A percentile compares a stretch with the other conserved stretches of the same genome.
These are phyloP conservation scores for Menidia menidia DNA, from an alignment of 2,797 vertebrate species.

Conservation along the genomic window DNA sequence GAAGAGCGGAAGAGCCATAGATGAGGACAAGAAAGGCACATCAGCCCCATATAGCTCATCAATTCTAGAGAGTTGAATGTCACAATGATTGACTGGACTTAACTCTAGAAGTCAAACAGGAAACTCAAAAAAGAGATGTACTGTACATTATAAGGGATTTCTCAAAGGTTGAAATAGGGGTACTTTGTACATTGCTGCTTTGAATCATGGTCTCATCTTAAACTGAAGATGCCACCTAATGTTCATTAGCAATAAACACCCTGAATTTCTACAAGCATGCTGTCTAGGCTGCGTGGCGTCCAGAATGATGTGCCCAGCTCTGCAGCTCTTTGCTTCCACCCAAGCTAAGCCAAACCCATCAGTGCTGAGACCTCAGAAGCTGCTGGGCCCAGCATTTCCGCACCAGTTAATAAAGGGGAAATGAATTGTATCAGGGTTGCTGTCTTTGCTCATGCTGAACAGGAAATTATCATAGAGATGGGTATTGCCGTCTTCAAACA, in stretches of 20 bases:
- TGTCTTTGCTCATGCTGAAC: constrained; percentile 71
- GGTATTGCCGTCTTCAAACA: constrained; percentile 67
- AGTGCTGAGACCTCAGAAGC: constrained; percentile 60
- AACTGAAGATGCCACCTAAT: constrained; percentile 27
- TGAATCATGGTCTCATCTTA: constrained; percentile 27
- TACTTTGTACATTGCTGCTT: constrained; percentile 5
- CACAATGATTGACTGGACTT: constrained; percentile 72
- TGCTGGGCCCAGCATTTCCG: constrained; percentile 65
- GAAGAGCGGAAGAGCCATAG: constrained; percentile 63
- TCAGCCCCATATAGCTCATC: constrained; percentile 70
- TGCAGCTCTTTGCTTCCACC: constrained; percentile 55
- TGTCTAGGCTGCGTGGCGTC: constrained; percentile 36
- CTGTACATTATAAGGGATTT: constrained; percentile 52
- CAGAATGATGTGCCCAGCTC: constrained; percentile 45
- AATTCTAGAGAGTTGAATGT: constrained; percentile 70
- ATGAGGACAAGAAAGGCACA: constrained; percentile 76
- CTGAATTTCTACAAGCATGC: constrained; percentile 33
- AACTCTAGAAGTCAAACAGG: constrained; percentile 50
- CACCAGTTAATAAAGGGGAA: constrained; percentile 80
- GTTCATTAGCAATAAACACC: constrained; percentile 24
- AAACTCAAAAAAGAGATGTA: constrained; percentile 54
- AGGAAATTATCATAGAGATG: constrained; percentile 83
- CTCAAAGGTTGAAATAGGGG: constrained; percentile 14
- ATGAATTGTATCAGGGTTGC: constrained; percentile 80
- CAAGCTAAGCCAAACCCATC: constrained; percentile 64